Base-by-base conservation (phyloP, 2,113 vertebrate genomes). In the Parus major region DNA sequence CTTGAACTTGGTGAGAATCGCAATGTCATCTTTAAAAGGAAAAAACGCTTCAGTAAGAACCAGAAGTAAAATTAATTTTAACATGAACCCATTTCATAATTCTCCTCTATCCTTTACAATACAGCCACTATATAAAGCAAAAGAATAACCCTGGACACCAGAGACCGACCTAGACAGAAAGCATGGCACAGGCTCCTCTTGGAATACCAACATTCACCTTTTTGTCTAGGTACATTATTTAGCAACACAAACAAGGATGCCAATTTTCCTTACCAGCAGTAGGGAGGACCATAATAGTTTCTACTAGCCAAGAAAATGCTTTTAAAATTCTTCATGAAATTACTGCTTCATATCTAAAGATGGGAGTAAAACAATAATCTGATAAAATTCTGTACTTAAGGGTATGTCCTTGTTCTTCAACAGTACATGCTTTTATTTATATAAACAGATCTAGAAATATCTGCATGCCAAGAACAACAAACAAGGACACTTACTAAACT, bases 21-120 rank as follows among this genome's bases (percentile, higher is more conserved):
- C 95, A 94, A 78, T 33, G 82, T 96, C 88, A 93, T 97, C 97
- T 97, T 97, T 65, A 93, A 97, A 95, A 87, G 93, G 92, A 97
- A 95, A 96, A 96, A 94, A 86, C 50, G 94, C 79, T 86, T 85
- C 69, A 86, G 83, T 97, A 95, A 97, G 88, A 90, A 87, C 44
- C 63, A 91, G 46, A 44, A 77, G 44, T 12, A 89, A 79, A 85
- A 66, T 11, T 47, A 39, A 64, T 22, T 82, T 66, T 44, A 86
- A 47, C 44, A 52, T 15, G 31, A 92, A 60, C 8, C 29, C 4
- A 21, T 56, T 77, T 42, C 70, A 42, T 28, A 66, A 31, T 23
- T 79, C 44, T 73, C 29, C 42, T 78, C 39, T 42, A 9, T 28
- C 14, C 15, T 83, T 69, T 57, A 36, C 36, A 50, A 41, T 4